Base-by-base conservation (phyloP, 2,113 vertebrate species). In the Apteryx owenii region DNA sequence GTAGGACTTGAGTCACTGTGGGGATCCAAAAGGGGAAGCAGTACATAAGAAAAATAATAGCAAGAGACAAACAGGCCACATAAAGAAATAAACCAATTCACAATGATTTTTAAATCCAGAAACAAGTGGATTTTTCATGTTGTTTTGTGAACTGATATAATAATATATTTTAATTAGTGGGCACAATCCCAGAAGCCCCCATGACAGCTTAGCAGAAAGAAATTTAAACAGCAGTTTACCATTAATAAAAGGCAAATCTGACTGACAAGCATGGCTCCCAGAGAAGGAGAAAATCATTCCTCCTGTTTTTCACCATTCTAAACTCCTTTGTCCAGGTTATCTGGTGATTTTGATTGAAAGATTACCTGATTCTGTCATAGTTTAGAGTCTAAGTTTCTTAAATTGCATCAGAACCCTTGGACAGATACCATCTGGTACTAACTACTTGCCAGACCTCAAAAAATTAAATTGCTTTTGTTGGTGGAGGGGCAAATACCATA, bases 21-120 rank as follows among this genome's bases (percentile, higher is more conserved):
- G 81, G 61, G 91, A 92, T 96, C 77, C 94, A 65, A 86, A 87
- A 94, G 80, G 72, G 65, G 40, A 56, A 89, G 58, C 76, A 84
- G 64, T 56, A 76, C 81, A 46, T 61, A 78, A 85, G 71, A 91
- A 91, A 86, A 84, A 48, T 82, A 83, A 96, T 60, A 68, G 46
- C 61, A 70, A 76, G 85, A 81, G 36, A 78, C 64, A 89, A 84
- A 71, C n/a, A 64, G 50, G 31, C 75, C 75, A 75, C 14, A 25
- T 72, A 72, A 50, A 42, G 40, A 58, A 75, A 38, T 61, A 53
- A 84, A 78, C 62, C 15, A 79, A 60, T 65, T 75, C n/a, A 72
- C 5, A 5, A 38, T 14, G 1, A 15, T 46, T 97, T 91, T 95
- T 68, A 78, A 81, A 42, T 44, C 28, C 31, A 81, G 70, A 81